These are phyloP conservation scores for Meriones psammophilus DNA, from an alignment of 2,797 vertebrate species.

Conservation along the genomic window DNA sequence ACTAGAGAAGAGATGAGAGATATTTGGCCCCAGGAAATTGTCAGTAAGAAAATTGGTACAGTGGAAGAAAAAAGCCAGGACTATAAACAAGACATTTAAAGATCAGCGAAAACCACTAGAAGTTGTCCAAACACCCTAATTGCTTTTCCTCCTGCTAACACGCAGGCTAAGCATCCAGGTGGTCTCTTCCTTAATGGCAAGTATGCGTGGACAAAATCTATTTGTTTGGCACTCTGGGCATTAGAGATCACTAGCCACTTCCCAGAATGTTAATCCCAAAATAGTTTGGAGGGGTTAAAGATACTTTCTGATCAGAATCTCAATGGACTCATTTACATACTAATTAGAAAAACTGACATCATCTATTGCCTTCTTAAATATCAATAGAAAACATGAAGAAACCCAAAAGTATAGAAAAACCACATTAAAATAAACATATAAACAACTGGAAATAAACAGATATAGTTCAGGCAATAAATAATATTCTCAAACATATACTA, in stretches of 20 bases:
- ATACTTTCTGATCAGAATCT: not conserved
- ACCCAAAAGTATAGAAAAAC: not conserved
- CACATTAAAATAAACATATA: conserved; percentile 33
- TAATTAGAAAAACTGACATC: not conserved
- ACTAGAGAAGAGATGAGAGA: not conserved
- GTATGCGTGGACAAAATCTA: not conserved
- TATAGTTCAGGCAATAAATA: not conserved
- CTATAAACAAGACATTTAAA: not conserved
- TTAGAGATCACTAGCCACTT: not conserved
- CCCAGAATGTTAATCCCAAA: not conserved
- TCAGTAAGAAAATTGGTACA: not conserved
- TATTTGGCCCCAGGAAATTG: not conserved
- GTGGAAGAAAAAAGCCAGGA: not conserved
- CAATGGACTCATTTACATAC: not conserved
- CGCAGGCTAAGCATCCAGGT: not conserved
- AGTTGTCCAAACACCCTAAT: not conserved
- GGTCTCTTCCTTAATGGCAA: not conserved
- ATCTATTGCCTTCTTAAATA: not conserved
- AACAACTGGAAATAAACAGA: not conserved
- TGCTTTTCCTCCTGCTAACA: not conserved
- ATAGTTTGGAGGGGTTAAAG: not conserved
- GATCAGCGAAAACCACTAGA: not conserved
- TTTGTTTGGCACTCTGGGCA: conserved; percentile 14
- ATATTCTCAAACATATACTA: not conserved
- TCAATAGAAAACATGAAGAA: conserved; percentile 7